phyloP scores from a whole-genome alignment of 1,140 invertebrate species.

The Muscidifurax raptorellus region DNA sequence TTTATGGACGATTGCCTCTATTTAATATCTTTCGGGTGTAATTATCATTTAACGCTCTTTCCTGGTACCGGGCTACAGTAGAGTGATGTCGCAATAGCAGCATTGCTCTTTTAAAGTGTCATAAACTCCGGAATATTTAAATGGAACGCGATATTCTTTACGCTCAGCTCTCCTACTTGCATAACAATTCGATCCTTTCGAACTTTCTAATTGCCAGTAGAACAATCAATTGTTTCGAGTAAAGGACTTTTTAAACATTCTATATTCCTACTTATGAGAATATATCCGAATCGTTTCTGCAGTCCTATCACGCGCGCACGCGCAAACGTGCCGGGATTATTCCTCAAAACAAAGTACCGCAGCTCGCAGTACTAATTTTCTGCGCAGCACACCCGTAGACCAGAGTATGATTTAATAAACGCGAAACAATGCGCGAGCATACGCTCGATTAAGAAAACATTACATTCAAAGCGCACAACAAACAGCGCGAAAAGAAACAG shows the following conservation, averaged over 20 bases:
- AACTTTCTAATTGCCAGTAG: background rate
- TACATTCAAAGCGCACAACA: background rate
- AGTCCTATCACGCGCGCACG: background rate
- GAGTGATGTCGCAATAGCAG: background rate
- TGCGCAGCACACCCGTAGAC: background rate
- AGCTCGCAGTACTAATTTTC: background rate
- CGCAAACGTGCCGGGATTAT: background rate
- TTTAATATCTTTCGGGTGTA: background rate
- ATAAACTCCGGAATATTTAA: slow-evolving; percentile 34
- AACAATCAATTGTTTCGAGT: background rate
- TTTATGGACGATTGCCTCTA: background rate
- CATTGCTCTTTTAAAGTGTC: slow-evolving; percentile 6
- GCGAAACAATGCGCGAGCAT: background rate
- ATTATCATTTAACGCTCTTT: slow-evolving; percentile 23
- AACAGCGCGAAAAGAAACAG: background rate
- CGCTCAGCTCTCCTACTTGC: background rate
- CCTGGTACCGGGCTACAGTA: background rate
- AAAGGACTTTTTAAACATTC: background rate
- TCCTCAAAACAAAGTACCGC: background rate
- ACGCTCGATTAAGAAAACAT: slow-evolving; percentile 12
- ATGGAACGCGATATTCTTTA: slow-evolving; percentile 8
- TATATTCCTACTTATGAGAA: too few relatives aligned
- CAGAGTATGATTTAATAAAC: background rate
- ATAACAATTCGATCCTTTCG: background rate
- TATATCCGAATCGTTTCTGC: background rate